phyloP scores from a whole-genome alignment of 2,797 vertebrate species.

The Myripristis jacobus region DNA sequence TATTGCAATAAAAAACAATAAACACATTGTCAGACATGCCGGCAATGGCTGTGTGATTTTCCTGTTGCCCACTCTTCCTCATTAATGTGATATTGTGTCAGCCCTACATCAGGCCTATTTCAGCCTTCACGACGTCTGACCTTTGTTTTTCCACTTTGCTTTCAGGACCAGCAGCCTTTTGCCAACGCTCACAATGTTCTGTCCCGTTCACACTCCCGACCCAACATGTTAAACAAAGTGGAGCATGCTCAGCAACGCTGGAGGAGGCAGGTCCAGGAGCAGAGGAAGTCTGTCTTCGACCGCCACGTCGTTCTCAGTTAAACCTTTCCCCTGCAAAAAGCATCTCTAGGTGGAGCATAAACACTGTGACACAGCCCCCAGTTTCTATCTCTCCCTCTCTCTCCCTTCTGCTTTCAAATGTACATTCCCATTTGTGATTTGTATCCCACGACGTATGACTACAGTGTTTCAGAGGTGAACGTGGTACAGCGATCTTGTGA shows the following conservation, averaged over 20 bases:
- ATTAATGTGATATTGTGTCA: too few species aligned
- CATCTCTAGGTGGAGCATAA: conserved; percentile 40
- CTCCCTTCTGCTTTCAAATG: conserved; percentile 17
- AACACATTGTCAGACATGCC: background rate
- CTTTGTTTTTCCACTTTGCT: conserved; percentile 35
- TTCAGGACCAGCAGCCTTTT: conserved; percentile 97
- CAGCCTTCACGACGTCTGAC: background rate
- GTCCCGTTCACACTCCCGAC: conserved; percentile 92
- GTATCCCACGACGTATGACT: conserved; percentile 39
- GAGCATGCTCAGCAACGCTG: conserved; percentile 98
- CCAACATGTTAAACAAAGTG: conserved; percentile 97
- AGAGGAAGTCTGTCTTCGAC: conserved; percentile 98
- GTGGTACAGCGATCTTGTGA: conserved; percentile 14
- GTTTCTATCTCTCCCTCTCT: conserved; percentile 48
- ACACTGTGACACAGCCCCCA: conserved; percentile 71
- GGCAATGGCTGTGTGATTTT: background rate
- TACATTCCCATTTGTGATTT: conserved; percentile 55
- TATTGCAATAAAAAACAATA: too few species aligned
- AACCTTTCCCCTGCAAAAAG: conserved; percentile 49
- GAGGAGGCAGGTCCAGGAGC: conserved; percentile 98
- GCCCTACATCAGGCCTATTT: background rate
- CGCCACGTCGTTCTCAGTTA: conserved; percentile 98
- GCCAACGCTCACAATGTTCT: conserved; percentile 95
- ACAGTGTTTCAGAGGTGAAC: conserved; percentile 38
- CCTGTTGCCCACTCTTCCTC: background rate